Conservation (phyloP, 2,797 vertebrate genomes). For the Myiotriccus ornatus region DNA sequence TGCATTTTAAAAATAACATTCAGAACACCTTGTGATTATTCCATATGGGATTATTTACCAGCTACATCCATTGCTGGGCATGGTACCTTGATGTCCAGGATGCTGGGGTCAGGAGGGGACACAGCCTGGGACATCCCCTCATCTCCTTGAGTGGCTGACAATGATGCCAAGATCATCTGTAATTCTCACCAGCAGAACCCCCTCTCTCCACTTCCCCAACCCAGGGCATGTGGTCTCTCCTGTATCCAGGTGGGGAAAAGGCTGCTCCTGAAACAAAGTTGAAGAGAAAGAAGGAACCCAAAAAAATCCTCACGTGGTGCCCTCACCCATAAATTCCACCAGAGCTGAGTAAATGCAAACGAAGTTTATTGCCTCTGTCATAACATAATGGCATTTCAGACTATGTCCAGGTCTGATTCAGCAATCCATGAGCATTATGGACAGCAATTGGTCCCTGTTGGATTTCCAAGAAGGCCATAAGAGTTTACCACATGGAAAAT, state of each 20-base stretch:
- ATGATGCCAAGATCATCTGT: neutral
- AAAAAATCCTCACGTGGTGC: neutral
- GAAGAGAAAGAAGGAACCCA: neutral
- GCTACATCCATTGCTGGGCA: neutral
- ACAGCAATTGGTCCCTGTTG: neutral
- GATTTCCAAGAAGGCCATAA: neutral
- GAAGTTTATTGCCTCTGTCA: neutral
- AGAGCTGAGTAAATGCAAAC: neutral
- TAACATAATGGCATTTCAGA: neutral
- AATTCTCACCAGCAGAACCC: neutral
- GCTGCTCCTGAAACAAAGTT: neutral
- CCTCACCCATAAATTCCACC: neutral
- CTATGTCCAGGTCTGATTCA: neutral
- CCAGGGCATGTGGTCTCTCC: rapidly evolving
- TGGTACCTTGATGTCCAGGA: neutral
- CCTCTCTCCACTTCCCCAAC: rapidly evolving
- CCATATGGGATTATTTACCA: neutral
- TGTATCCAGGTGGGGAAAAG: neutral
- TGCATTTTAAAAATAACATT: neutral
- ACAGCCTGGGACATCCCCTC: neutral
- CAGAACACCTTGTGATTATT: neutral
- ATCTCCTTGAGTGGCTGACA: neutral
- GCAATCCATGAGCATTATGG: neutral
- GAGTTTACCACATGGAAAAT: neutral
- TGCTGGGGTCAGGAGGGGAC: neutral